Evolutionary conservation across 2,113 vertebrate species (phyloP).

Genomic region (Lipotes vexillifer): DNA sequence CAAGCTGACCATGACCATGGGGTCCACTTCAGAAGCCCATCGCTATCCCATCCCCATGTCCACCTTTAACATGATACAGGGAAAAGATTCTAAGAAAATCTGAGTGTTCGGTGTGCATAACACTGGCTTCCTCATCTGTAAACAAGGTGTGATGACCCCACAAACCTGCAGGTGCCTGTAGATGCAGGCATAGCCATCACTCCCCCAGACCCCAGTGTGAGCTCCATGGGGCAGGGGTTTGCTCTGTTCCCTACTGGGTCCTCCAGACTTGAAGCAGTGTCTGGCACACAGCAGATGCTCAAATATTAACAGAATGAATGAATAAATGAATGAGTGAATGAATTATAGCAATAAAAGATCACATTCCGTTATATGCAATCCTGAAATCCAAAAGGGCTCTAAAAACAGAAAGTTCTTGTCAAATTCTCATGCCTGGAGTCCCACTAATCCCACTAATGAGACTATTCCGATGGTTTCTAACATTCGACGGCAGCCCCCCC

Average conservation of each 20-base stretch:
- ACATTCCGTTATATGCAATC: not conserved
- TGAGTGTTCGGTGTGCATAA: accelerated
- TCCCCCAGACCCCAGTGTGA: not conserved
- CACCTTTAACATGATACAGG: not conserved
- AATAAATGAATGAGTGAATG: not conserved
- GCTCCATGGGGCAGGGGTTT: not conserved
- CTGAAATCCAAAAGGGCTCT: not conserved
- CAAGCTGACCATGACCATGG: accelerated
- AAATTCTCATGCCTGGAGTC: not conserved
- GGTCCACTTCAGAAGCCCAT: not conserved
- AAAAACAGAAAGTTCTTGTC: not conserved
- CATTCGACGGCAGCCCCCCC: accelerated
- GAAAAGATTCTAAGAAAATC: not conserved
- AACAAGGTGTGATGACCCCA: not conserved
- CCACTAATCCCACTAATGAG: not conserved
- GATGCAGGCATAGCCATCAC: not conserved
- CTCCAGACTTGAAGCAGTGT: not conserved
- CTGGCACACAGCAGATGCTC: not conserved
- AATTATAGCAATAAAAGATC: not conserved
- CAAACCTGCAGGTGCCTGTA: no score
- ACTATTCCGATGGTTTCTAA: not conserved
- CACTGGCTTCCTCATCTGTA: not conserved
- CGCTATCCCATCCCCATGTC: accelerated
- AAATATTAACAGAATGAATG: not conserved
- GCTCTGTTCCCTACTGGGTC: not conserved